Evolutionary conservation across 2,113 vertebrate species (phyloP).

Genomic region (Candoia aspera): DNA sequence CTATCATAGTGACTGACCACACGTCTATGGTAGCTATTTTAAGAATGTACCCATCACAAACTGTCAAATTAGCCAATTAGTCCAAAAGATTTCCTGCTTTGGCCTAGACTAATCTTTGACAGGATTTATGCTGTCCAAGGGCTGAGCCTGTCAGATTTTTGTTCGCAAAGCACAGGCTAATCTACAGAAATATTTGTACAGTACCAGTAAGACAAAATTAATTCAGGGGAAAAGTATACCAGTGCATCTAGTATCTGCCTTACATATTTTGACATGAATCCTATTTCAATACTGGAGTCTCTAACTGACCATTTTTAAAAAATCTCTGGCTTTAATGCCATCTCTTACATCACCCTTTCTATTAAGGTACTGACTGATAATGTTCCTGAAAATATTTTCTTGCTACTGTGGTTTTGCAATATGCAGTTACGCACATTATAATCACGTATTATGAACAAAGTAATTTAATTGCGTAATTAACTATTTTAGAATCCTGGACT

Average conservation of each 20-base stretch:
- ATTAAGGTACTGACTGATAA: neutral
- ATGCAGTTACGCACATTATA: neutral
- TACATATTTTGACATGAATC: neutral
- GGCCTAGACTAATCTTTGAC: neutral
- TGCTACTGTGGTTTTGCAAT: neutral
- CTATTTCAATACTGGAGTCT: neutral
- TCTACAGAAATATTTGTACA: neutral
- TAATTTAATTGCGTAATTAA: slow-evolving; percentile 14
- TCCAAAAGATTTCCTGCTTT: neutral
- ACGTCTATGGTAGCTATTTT: neutral
- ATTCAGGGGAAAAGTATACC: neutral
- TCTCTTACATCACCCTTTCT: neutral
- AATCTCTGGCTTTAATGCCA: neutral
- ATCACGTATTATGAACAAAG: neutral
- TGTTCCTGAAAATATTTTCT: neutral
- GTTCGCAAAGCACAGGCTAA: neutral
- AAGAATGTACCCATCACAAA: neutral
- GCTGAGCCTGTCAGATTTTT: neutral
- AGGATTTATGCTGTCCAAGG: neutral
- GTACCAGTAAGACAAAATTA: neutral
- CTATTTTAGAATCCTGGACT: neutral
- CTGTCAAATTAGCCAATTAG: neutral
- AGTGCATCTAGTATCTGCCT: neutral
- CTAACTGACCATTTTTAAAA: neutral
- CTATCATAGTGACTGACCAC: neutral